Evolutionary conservation across 2,797 vertebrate genomes (phyloP).

Genomic region (Sebastes minor): DNA sequence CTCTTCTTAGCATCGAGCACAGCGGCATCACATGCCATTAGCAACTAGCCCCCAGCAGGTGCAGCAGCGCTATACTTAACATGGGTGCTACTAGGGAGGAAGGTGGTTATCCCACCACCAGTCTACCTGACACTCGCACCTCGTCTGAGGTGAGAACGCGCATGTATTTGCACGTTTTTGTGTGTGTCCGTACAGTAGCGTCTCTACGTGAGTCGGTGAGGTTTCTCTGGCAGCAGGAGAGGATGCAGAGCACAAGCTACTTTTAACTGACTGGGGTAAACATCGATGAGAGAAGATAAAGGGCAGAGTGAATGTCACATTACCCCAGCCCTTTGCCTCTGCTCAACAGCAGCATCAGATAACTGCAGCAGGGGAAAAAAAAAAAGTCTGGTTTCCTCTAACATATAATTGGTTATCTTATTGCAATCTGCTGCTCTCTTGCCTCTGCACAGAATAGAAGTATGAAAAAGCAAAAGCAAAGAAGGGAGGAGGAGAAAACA

Average conservation of each 20-base stretch:
- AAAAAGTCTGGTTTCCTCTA: constrained; percentile 90
- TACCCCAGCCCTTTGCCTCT: constrained; percentile 84
- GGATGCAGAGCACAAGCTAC: constrained; percentile 86
- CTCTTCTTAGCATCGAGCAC: constrained; percentile 36
- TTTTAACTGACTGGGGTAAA: constrained; percentile 90
- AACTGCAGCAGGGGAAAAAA: constrained; percentile 84
- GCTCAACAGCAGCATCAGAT: constrained; percentile 92
- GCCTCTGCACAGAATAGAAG: constrained; percentile 67
- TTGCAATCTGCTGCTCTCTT: constrained; percentile 83
- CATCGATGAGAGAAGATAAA: constrained; percentile 90
- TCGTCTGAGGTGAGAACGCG: constrained; percentile 16
- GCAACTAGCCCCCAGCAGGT: constrained; percentile 14
- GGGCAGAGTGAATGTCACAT: constrained; percentile 84
- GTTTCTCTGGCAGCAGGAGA: constrained; percentile 85
- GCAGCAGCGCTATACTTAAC: constrained; percentile 22
- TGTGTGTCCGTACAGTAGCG: constrained; percentile 47
- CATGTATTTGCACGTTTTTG: not conserved
- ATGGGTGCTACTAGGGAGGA: not conserved
- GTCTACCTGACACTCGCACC: constrained; percentile 35
- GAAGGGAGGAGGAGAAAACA: constrained; percentile 27
- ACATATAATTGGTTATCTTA: constrained; percentile 90
- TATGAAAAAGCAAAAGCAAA: constrained; percentile 46
- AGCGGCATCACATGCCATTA: constrained; percentile 26
- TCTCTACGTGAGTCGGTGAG: constrained; percentile 75
- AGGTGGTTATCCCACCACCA: constrained; percentile 36